A percentile compares a stretch with the other conserved stretches of the same genome.
Evolutionary conservation across 1,140 invertebrate genomes (phyloP).

Genomic region (Macrocentrus cingulum): DNA sequence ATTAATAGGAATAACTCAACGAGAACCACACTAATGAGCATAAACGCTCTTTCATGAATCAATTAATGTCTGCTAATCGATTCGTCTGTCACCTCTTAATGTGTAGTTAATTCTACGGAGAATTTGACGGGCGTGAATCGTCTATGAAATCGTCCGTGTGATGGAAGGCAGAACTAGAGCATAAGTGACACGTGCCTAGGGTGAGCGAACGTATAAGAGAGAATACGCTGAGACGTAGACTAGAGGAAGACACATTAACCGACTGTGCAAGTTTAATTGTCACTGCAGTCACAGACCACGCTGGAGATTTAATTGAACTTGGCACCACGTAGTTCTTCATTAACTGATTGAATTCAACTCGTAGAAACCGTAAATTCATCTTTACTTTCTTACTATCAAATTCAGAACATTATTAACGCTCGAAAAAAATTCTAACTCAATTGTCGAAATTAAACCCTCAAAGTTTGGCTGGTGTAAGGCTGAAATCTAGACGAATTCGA

Average conservation of each 20-base stretch:
- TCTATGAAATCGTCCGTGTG: background rate
- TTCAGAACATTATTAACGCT: too few relatives aligned
- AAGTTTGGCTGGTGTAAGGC: too few relatives aligned
- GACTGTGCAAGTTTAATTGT: background rate
- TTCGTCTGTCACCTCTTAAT: too few relatives aligned
- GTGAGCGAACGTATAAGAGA: background rate
- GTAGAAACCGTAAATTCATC: too few relatives aligned
- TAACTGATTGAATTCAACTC: slow-evolving; percentile 59
- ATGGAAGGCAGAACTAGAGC: background rate
- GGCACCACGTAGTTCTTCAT: slow-evolving; percentile 51
- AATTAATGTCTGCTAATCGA: too few relatives aligned
- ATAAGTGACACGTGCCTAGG: background rate
- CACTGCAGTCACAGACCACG: slow-evolving; percentile 24
- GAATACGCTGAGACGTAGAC: slow-evolving; percentile 28
- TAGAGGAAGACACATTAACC: slow-evolving; percentile 27
- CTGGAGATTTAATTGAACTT: slow-evolving; percentile 53
- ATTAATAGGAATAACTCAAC: too few relatives aligned
- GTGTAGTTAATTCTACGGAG: too few relatives aligned
- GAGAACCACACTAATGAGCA: too few relatives aligned
- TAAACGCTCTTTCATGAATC: too few relatives aligned
- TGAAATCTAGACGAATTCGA: too few relatives aligned
- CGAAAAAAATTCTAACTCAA: too few relatives aligned
- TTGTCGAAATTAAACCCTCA: background rate
- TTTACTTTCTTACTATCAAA: too few relatives aligned
- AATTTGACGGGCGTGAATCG: background rate